Conservation (phyloP, 2,797 vertebrate genomes). For the Rhabdophis nuchalis region DNA sequence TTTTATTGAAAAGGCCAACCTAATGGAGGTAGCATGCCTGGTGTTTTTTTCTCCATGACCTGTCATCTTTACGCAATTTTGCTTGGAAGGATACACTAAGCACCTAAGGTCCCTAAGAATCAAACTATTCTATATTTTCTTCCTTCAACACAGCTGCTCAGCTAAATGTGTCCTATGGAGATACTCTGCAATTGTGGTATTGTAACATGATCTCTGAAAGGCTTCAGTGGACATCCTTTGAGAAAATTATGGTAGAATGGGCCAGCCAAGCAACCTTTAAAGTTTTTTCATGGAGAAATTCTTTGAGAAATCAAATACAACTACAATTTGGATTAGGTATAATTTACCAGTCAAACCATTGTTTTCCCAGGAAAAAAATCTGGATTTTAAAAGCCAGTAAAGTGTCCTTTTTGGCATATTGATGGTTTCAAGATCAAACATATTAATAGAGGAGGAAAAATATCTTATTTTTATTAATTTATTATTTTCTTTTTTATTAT, state of each 20-base stretch:
- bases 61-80: neutral
- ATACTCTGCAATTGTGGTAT: neutral
- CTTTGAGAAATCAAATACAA: neutral
- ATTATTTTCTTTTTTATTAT: too few relatives aligned
- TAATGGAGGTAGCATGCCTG: neutral
- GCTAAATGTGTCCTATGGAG: neutral
- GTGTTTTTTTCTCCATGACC: neutral
- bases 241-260: neutral
- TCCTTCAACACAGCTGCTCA: neutral
- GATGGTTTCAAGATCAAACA: neutral
- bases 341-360: neutral
- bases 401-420: neutral
- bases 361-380: neutral
- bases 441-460: neutral
- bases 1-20: neutral
- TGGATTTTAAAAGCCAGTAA: neutral
- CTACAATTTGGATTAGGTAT: neutral
- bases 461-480: too few relatives aligned
- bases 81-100: neutral
- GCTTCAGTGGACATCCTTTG: neutral
- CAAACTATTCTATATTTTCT: neutral
- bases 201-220: neutral
- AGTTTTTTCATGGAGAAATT: neutral
- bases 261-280: neutral
- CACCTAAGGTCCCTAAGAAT: neutral